Conservation (phyloP, 2,797 vertebrate species). For the Lepus oiostolus region DNA sequence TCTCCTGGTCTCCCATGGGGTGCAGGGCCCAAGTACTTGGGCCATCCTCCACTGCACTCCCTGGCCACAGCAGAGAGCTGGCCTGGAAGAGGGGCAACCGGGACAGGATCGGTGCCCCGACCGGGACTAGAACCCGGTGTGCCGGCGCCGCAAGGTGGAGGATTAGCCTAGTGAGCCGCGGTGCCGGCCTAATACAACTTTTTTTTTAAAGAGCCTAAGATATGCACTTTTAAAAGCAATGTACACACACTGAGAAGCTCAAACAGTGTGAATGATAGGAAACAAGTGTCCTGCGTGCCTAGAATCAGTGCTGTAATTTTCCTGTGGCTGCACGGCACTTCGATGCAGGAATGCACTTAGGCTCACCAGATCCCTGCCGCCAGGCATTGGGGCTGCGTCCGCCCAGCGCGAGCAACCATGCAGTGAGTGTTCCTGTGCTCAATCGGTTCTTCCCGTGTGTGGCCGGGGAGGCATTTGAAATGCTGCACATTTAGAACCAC, state of each 20-base stretch:
- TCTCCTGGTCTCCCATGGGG: too few relatives aligned
- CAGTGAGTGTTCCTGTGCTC: neutral
- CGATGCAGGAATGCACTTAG: neutral
- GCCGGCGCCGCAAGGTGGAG: too few relatives aligned
- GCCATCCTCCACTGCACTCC: too few relatives aligned
- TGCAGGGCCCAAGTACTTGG: too few relatives aligned
- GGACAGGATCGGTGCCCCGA: too few relatives aligned
- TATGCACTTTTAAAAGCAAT: neutral
- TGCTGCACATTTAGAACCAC: neutral
- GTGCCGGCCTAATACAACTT: too few relatives aligned
- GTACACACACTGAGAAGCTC: neutral
- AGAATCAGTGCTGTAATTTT: neutral
- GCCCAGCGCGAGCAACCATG: neutral
- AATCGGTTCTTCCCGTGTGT: neutral
- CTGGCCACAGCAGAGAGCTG: too few relatives aligned
- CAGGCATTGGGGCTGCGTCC: neutral
- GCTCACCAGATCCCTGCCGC: neutral
- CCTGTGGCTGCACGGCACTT: neutral
- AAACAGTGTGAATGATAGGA: neutral
- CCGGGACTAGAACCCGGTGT: too few relatives aligned
- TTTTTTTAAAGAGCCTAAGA: neutral
- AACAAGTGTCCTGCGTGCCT: neutral
- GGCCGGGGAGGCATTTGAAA: conserved; percentile 10
- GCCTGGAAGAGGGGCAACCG: too few relatives aligned
- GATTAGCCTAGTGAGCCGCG: too few relatives aligned